Percentiles rank a stretch among this genome's conserved stretches.
These are phyloP conservation scores for Sinhomidia bicolor DNA, from an alignment of 2,888 invertebrate species.

Conservation along the genomic window DNA sequence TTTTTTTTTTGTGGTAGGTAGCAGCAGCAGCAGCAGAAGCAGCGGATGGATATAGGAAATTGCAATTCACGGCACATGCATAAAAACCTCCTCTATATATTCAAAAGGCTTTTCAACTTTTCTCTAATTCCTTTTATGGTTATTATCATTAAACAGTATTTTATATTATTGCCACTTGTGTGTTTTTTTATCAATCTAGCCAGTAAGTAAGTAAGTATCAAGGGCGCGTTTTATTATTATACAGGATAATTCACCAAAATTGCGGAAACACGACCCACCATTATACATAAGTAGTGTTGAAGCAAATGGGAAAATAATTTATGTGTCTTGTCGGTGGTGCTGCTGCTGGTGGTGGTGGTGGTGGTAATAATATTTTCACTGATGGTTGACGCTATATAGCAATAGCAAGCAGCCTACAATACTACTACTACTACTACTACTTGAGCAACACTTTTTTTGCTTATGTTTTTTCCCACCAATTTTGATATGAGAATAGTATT, in stretches of 20 bases:
- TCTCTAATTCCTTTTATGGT: conserved; percentile 8
- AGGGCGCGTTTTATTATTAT: conserved; percentile 60
- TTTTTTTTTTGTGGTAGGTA: too few relatives aligned
- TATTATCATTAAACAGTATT: not conserved
- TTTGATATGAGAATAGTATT: not conserved
- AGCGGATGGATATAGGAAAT: conserved; percentile 43
- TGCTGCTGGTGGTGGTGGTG: conserved; percentile 30
- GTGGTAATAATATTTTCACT: conserved; percentile 60
- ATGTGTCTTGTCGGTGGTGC: conserved; percentile 62
- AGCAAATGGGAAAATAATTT: conserved; percentile 68
- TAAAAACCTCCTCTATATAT: not conserved
- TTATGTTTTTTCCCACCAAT: not conserved
- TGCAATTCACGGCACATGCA: conserved; percentile 41
- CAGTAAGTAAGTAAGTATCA: conserved; percentile 53
- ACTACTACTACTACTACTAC: not conserved
- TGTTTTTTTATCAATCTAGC: not conserved
- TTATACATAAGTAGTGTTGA: conserved; percentile 61
- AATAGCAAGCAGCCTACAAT: too few relatives aligned
- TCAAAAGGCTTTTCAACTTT: conserved; percentile 5
- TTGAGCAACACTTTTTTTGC: not conserved
- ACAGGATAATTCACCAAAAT: conserved; percentile 65
- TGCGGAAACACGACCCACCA: conserved; percentile 63
- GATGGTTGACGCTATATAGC: conserved; percentile 30
- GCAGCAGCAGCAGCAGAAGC: not conserved
- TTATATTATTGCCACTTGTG: conserved; percentile 56